phyloP scores from a whole-genome alignment of 2,113 vertebrate genomes.

The Trogon melanurus region DNA sequence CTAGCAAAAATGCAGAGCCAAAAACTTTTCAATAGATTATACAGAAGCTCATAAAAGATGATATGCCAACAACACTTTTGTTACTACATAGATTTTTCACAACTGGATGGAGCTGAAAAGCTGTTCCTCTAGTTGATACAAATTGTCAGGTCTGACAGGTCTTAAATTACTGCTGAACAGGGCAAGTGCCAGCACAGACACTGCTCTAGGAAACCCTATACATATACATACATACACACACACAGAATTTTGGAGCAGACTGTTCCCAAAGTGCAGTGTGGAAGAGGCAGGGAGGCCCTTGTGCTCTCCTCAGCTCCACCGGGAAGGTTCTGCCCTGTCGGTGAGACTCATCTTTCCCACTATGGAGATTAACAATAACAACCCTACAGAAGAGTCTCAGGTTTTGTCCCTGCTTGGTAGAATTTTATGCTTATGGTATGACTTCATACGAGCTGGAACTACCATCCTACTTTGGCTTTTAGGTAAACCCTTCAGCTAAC shows the following conservation, averaged over 20 bases:
- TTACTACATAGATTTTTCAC: not conserved
- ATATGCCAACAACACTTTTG: not conserved
- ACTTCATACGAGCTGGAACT: not conserved
- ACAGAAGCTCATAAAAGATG: not conserved
- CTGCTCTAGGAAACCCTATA: not conserved
- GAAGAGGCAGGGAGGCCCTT: not conserved
- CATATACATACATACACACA: too few species aligned
- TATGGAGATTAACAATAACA: not conserved
- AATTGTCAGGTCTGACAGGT: not conserved
- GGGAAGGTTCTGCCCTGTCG: not conserved
- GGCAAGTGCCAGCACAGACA: not conserved
- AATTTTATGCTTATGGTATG: rapidly evolving
- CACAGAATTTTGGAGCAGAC: not conserved
- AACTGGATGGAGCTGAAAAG: not conserved
- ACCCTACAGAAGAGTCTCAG: not conserved
- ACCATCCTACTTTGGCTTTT: not conserved
- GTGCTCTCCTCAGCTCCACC: not conserved
- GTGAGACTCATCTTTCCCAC: not conserved
- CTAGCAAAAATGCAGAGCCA: not conserved
- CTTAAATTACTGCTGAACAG: not conserved
- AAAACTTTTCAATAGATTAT: not conserved
- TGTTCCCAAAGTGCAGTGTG: not conserved
- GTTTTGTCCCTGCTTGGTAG: not conserved
- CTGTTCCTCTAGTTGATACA: not conserved
- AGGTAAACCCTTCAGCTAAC: not conserved